Evolutionary conservation across 2,797 vertebrate genomes (phyloP), one percentile per base, ranked within the genome.

Genomic region (Adrianichthys oophorus): DNA sequence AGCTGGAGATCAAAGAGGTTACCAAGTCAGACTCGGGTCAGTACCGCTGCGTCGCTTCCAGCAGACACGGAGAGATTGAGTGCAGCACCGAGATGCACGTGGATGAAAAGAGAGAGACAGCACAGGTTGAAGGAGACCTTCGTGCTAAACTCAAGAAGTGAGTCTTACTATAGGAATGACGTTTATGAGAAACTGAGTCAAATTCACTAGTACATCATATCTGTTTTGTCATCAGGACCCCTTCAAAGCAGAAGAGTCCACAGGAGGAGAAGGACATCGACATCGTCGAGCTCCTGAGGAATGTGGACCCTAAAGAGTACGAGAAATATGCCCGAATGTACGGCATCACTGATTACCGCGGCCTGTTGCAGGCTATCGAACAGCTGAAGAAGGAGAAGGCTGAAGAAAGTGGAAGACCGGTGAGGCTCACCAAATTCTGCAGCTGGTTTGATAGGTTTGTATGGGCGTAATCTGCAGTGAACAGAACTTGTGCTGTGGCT

Each of bases 281-380:
- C 86, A 98, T 99, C 49, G 90, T 99, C 66, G 98, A 99, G 83
- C 90, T 99, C 79, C 85, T 99, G 72, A 98, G 97, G 92, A 99
- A 99, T 4, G 96, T 99, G 48, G 97, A 99, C 84, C 97, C 98
- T 49, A 99, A 99, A 86, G 98, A 99, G 78, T 99, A 99, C 52
- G 98, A 99, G 88, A 99, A 99, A 82, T 99, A 99, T 0, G 98
- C 98, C 64, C 93, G 96, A 4, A 96, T 99, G 96, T 99, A 99
- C 49, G 97, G 97, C 57, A 99, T 99, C 81, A 99, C 98, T 1
- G 98, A 99, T 89, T 99, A 95, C 90, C 92, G 98, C 18, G 98
- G 98, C 56, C 94, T 99, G 56, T 94, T 99, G 52, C 97, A 98
- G 85, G 97, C 98, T 56, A 98, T 99, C 70, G 98, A 99, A 80